phyloP scores from a whole-genome alignment of 2,113 vertebrate species.

The Dasyurus viverrinus region DNA sequence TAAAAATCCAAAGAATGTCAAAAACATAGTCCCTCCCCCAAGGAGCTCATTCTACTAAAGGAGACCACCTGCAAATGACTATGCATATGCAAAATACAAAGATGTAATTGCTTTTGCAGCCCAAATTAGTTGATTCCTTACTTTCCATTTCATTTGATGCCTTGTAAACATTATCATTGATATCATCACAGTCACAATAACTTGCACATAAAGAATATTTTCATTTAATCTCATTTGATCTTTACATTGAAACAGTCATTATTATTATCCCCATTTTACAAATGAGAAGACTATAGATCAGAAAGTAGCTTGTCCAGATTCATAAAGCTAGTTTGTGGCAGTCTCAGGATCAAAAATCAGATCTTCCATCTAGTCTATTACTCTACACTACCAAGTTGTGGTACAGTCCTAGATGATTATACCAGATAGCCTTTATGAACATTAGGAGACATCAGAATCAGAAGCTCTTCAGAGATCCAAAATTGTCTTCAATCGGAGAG shows the following conservation, averaged over 20 bases:
- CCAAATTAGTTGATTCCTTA: background rate
- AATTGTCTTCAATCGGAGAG: conserved; percentile 10
- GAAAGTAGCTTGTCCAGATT: background rate
- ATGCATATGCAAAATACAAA: background rate
- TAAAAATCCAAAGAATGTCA: background rate
- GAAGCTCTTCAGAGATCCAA: background rate
- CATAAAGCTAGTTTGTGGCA: background rate
- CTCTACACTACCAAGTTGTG: background rate
- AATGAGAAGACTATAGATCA: background rate
- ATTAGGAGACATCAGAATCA: background rate
- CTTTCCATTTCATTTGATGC: background rate
- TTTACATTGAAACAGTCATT: background rate
- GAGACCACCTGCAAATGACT: background rate
- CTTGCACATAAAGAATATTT: background rate
- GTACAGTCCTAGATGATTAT: background rate
- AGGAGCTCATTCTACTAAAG: background rate
- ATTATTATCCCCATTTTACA: conserved; percentile 20
- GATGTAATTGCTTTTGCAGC: background rate
- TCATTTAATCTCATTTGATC: background rate
- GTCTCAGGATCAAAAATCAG: background rate
- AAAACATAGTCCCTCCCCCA: background rate
- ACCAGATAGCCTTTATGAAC: background rate
- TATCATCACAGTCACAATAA: background rate
- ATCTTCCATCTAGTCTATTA: background rate
- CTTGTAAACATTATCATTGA: background rate